Evolutionary conservation across 2,113 vertebrate species (phyloP).

Genomic region (Ciconia stormi): DNA sequence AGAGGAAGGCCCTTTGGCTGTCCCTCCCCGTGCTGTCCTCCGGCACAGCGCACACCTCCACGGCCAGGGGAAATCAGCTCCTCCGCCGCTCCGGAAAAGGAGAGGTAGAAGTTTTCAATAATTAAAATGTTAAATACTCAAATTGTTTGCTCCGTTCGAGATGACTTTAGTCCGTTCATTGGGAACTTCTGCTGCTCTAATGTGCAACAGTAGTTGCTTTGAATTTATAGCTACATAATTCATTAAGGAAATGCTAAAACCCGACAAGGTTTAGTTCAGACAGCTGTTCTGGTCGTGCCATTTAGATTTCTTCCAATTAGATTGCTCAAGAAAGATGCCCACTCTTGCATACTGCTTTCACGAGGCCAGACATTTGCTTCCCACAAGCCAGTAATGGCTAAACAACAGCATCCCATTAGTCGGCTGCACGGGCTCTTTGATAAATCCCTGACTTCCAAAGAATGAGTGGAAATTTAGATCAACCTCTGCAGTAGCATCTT

Average conservation of each 20-base stretch:
- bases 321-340: background rate
- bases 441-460: background rate
- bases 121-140: background rate
- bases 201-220: background rate
- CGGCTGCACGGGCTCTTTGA: background rate
- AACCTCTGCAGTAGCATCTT: background rate
- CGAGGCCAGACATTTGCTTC: background rate
- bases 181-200: background rate
- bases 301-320: background rate
- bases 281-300: background rate
- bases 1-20: background rate
- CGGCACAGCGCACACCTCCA: background rate
- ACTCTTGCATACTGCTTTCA: background rate
- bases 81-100: background rate
- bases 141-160: background rate
- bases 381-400: background rate
- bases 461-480: background rate
- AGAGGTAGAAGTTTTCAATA: background rate
- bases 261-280: background rate
- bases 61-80: background rate
- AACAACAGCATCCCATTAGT: background rate
- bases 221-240: background rate
- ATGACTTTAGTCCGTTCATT: background rate
- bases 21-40: background rate
- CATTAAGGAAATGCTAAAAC: background rate